Evolutionary conservation across 1,140 invertebrate genomes (phyloP).

Genomic region (Chironomus striatipennis): DNA sequence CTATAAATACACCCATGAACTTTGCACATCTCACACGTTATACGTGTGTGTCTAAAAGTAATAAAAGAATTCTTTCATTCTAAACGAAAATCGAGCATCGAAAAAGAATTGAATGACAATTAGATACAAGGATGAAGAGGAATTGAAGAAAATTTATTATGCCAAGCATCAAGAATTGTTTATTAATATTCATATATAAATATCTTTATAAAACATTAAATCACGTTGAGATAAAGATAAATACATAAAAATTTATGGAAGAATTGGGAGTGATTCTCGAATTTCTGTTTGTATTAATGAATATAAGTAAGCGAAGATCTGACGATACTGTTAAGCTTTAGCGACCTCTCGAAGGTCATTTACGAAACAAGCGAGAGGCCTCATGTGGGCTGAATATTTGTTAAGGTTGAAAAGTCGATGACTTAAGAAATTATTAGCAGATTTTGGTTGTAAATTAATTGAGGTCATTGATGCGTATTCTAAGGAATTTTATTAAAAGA

Average conservation of each 20-base stretch:
- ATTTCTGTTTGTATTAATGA: constrained; percentile 11
- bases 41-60: too few relatives aligned
- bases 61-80: not conserved
- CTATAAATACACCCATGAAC: too few relatives aligned
- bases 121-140: not conserved
- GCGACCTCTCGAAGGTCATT: not conserved
- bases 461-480: too few relatives aligned
- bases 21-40: too few relatives aligned
- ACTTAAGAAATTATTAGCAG: too few relatives aligned
- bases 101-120: not conserved
- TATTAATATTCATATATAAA: not conserved
- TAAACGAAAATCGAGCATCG: not conserved
- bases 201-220: not conserved
- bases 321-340: too few relatives aligned
- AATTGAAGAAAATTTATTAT: not conserved
- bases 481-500: too few relatives aligned
- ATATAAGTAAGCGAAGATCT: not conserved
- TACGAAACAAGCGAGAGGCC: not conserved
- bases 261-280: not conserved
- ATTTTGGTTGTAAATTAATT: too few relatives aligned
- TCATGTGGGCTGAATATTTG: not conserved
- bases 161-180: not conserved
- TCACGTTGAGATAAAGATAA: not conserved
- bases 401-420: too few relatives aligned
- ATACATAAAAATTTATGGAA: constrained; percentile 9